phyloP scores from a whole-genome alignment of 1,140 invertebrate genomes.

The Drosophila pectinifera region DNA sequence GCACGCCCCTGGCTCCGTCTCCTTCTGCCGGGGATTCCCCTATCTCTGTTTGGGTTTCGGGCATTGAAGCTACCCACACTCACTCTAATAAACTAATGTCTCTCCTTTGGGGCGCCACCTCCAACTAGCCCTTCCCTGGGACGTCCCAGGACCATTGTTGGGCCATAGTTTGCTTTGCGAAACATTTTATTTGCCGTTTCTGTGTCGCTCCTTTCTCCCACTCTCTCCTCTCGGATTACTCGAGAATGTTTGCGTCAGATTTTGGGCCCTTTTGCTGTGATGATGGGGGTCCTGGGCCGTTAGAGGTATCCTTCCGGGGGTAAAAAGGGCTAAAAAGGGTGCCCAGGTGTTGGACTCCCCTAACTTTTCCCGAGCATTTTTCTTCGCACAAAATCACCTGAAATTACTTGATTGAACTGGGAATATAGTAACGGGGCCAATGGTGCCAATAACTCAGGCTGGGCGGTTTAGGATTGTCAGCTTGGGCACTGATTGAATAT shows the following conservation, averaged over 20 bases:
- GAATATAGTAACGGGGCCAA: conserved; percentile 39
- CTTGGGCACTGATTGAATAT: conserved; percentile 23
- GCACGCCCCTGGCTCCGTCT: neutral
- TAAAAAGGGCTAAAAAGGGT: conserved; percentile 25
- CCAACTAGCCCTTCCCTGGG: neutral
- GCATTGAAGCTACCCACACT: conserved; percentile 49
- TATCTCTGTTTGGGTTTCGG: conserved; percentile 37
- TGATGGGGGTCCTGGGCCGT: conserved; percentile 16
- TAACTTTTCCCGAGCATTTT: conserved; percentile 30
- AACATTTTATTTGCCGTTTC: conserved; percentile 52
- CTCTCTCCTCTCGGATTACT: conserved; percentile 36
- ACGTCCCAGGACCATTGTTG: conserved; percentile 49
- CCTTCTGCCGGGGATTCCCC: conserved; percentile 9
- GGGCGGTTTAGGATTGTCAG: conserved; percentile 3
- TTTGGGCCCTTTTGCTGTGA: conserved; percentile 21
- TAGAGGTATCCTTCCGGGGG: neutral
- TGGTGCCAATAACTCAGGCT: conserved; percentile 23
- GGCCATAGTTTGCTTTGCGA: conserved; percentile 50
- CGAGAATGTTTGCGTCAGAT: conserved; percentile 54
- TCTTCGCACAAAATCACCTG: conserved; percentile 18
- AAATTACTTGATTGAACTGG: conserved; percentile 56
- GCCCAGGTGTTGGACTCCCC: conserved; percentile 38
- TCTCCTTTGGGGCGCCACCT: conserved; percentile 54
- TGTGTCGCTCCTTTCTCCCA: conserved; percentile 9
- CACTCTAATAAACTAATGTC: conserved; percentile 78